These are phyloP conservation scores for Troides oblongomaculatus DNA, from an alignment of 2,888 invertebrate genomes.

Conservation along the genomic window DNA sequence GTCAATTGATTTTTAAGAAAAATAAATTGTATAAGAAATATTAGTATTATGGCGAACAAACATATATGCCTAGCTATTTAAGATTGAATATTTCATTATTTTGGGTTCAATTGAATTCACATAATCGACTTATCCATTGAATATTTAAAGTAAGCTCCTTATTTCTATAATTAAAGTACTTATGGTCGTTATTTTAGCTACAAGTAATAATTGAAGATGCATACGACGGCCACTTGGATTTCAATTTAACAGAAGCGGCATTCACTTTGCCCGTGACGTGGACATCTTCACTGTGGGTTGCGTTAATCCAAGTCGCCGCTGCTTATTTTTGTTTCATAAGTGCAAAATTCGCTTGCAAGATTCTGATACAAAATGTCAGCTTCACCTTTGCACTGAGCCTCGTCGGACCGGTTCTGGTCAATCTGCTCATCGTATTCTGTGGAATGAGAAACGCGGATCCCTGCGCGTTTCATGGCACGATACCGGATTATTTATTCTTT, in stretches of 20 bases:
- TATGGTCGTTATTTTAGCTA: conserved; percentile 54
- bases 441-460: conserved; percentile 82
- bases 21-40: no score
- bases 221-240: conserved; percentile 59
- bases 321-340: conserved; percentile 84
- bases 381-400: conserved; percentile 91
- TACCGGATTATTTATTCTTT: conserved; percentile 93
- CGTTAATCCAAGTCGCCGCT: conserved; percentile 82
- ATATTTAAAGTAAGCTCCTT: neutral
- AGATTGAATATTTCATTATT: no score
- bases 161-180: neutral
- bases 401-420: conserved; percentile 86
- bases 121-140: no score
- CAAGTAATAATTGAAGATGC: conserved; percentile 63
- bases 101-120: no score
- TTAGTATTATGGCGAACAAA: no score
- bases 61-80: no score
- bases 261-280: conserved; percentile 52
- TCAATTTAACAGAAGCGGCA: conserved; percentile 53
- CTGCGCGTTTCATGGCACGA: conserved; percentile 82
- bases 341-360: conserved; percentile 92
- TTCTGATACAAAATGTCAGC: conserved; percentile 92
- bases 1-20: no score
- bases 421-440: conserved; percentile 83
- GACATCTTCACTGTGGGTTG: conserved; percentile 78